These are phyloP conservation scores for Chloroceryle amazona DNA, from an alignment of 2,797 vertebrate species.

Conservation along the genomic window DNA sequence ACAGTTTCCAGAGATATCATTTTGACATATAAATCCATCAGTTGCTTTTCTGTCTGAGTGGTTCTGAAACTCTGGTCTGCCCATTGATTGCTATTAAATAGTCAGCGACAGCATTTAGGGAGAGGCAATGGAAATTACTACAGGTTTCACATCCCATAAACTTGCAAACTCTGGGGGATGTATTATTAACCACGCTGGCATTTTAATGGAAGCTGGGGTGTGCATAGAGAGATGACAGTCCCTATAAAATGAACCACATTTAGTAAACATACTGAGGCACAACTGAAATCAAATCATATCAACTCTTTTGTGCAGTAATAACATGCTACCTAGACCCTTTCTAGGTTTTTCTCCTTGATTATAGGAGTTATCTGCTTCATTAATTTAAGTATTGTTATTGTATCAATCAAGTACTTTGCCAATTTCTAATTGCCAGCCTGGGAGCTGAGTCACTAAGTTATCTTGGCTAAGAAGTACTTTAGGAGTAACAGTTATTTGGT, in stretches of 20 bases:
- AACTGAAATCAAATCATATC: slow-evolving; percentile 32
- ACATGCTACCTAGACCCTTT: slow-evolving; percentile 1
- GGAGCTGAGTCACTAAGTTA: slow-evolving; percentile 22
- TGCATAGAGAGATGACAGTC: not conserved
- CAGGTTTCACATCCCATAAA: not conserved
- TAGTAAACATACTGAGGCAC: not conserved
- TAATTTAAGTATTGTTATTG: slow-evolving; percentile 38
- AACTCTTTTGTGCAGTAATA: slow-evolving; percentile 21
- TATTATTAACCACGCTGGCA: not conserved
- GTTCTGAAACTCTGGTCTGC: not conserved
- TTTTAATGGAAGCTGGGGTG: not conserved
- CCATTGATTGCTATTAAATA: not conserved
- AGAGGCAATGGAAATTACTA: not conserved
- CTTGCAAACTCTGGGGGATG: not conserved
- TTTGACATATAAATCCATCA: not conserved
- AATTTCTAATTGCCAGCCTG: slow-evolving; percentile 42
- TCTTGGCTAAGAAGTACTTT: slow-evolving; percentile 7
- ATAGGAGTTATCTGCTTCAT: slow-evolving; percentile 7
- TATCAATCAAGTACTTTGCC: slow-evolving; percentile 23
- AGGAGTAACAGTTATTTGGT: slow-evolving; percentile 25
- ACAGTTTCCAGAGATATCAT: not conserved
- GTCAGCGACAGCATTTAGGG: not conserved
- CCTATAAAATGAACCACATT: not conserved
- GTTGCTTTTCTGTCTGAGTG: fast-evolving
- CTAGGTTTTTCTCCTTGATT: slow-evolving; percentile 36